phyloP scores from a whole-genome alignment of 2,113 vertebrate species.

The Apodemus sylvaticus region DNA sequence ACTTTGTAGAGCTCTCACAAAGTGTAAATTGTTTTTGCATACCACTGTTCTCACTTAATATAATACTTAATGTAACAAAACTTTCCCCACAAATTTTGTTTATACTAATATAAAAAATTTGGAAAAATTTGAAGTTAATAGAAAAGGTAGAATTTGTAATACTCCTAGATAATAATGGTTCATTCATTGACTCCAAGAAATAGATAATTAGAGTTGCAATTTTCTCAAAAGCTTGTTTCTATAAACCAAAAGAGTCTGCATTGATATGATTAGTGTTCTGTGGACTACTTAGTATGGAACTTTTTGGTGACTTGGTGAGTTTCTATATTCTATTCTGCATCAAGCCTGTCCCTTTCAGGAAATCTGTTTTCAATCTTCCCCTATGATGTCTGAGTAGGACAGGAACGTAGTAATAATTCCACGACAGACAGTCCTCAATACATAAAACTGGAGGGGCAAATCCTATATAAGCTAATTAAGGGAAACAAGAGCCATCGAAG shows the following conservation, averaged over 20 bases:
- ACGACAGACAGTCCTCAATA: background rate
- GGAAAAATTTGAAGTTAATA: background rate
- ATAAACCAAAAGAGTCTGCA: background rate
- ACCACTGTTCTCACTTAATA: background rate
- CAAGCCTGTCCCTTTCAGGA: rapidly evolving
- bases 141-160: background rate
- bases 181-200: background rate
- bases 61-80: background rate
- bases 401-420: background rate
- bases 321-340: background rate
- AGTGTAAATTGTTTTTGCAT: background rate
- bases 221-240: background rate
- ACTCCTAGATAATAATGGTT: background rate
- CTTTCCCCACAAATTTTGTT: background rate
- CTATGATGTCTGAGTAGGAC: background rate
- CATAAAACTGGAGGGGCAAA: background rate
- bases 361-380: background rate
- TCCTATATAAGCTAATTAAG: background rate
- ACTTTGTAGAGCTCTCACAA: background rate
- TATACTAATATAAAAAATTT: background rate
- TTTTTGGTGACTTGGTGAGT: background rate
- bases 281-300: background rate
- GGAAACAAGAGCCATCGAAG: background rate
- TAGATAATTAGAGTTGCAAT: background rate
- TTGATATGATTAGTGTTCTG: background rate